Percentiles rank a stretch among this genome's conserved stretches.
Conservation (phyloP, 2,113 vertebrate genomes). For the Rhineura floridana region DNA sequence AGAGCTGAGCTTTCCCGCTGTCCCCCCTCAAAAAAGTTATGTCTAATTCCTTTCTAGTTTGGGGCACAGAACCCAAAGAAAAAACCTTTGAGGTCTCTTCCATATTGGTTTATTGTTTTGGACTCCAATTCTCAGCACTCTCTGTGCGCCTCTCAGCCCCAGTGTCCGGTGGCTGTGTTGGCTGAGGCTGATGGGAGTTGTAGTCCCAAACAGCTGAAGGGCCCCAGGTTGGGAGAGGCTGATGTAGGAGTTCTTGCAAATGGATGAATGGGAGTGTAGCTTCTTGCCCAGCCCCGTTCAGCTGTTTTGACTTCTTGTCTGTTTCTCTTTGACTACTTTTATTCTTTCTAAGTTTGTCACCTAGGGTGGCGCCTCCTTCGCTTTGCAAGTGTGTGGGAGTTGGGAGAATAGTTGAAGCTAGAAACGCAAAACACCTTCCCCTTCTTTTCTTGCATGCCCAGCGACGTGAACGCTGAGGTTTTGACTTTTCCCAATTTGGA, state of each 20-base stretch:
- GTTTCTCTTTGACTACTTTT: background rate
- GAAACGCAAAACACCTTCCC: background rate
- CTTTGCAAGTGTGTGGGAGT: background rate
- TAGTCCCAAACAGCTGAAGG: too few species aligned
- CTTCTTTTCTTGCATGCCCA: background rate
- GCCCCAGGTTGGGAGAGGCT: too few species aligned
- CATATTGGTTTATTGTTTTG: background rate
- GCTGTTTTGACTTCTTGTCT: background rate
- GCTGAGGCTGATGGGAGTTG: too few species aligned
- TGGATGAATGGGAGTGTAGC: background rate
- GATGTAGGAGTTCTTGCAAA: background rate
- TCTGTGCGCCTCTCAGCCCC: too few species aligned
- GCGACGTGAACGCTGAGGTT: background rate
- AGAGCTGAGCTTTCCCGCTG: background rate
- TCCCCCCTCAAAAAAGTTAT: background rate
- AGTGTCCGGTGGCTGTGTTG: too few species aligned
- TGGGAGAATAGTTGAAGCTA: background rate
- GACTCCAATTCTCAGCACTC: too few species aligned
- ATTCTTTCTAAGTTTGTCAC: background rate
- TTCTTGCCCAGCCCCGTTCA: background rate
- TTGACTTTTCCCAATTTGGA: background rate
- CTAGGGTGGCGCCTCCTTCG: background rate
- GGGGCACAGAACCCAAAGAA: background rate
- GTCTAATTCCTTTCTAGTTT: background rate
- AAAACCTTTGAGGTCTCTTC: fast-evolving